Evolutionary conservation across 2,113 vertebrate species (phyloP).

Genomic region (Gallinago paraguaiae): DNA sequence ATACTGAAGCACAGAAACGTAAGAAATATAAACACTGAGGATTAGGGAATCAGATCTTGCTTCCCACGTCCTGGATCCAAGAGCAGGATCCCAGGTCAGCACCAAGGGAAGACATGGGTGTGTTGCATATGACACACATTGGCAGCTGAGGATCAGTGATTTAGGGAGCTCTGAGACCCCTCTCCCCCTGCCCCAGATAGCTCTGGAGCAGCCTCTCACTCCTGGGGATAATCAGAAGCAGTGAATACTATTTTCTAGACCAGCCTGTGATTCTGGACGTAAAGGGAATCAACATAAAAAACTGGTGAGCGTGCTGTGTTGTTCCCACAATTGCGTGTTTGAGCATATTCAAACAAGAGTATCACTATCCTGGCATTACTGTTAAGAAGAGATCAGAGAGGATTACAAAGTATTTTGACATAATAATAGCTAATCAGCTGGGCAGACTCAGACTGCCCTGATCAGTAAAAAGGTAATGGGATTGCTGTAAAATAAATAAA

Average conservation of each 20-base stretch:
- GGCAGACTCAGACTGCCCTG: constrained; percentile 28
- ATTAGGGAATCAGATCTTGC: not conserved
- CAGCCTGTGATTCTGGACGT: not conserved
- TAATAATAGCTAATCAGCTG: constrained; percentile 55
- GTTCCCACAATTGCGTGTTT: not conserved
- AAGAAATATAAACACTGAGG: not conserved
- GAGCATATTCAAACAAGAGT: not conserved
- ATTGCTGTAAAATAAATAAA: not conserved
- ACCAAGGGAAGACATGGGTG: not conserved
- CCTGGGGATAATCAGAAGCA: not conserved
- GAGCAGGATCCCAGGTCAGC: not conserved
- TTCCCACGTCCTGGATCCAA: not conserved
- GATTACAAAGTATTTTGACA: constrained; percentile 56
- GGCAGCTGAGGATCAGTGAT: not conserved
- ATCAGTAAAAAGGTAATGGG: constrained; percentile 44
- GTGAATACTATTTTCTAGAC: not conserved
- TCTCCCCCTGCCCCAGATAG: not conserved
- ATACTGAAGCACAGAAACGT: not conserved
- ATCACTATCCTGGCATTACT: not conserved
- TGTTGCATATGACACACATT: not conserved
- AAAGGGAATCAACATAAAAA: not conserved
- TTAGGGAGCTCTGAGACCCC: not conserved
- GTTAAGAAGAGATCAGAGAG: constrained; percentile 49
- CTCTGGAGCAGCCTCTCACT: not conserved
- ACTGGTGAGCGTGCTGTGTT: not conserved